A percentile compares a stretch with the other conserved stretches of the same genome.
Conservation (phyloP, 2,888 invertebrate genomes). For the Aphodius granarius region DNA sequence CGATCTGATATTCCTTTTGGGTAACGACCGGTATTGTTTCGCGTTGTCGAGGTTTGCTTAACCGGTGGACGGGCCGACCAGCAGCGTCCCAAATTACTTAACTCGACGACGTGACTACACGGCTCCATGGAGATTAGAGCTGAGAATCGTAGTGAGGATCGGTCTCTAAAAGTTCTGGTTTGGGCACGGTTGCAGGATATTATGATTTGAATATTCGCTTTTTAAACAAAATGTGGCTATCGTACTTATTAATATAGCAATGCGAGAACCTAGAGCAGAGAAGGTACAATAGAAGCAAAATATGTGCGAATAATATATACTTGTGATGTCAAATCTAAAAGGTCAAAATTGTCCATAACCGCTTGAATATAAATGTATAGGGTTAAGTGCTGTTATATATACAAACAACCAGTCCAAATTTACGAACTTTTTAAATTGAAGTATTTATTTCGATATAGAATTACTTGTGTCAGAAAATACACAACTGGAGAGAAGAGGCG, state of each 20-base stretch:
- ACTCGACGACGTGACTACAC: neutral
- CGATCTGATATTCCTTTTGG: slow-evolving; percentile 31
- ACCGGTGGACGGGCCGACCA: neutral
- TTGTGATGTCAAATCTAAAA: too few relatives aligned
- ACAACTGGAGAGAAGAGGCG: neutral
- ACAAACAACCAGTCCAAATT: too few relatives aligned
- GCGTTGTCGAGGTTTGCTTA: neutral
- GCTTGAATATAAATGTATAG: too few relatives aligned
- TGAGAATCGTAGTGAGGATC: neutral
- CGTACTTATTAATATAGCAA: too few relatives aligned
- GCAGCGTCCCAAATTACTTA: neutral
- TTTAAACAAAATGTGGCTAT: too few relatives aligned
- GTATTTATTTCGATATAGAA: neutral
- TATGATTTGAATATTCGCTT: neutral
- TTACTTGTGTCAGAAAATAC: neutral
- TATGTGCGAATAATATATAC: too few relatives aligned
- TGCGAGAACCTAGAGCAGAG: too few relatives aligned
- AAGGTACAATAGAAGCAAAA: too few relatives aligned
- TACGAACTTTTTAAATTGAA: too few relatives aligned
- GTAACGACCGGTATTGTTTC: slow-evolving; percentile 31
- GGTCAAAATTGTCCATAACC: too few relatives aligned
- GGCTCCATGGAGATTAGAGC: neutral
- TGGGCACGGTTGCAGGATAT: neutral
- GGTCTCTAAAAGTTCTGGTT: neutral
- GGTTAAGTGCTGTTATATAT: too few relatives aligned